Evolutionary conservation across 1,140 invertebrate genomes (phyloP).

Genomic region (Nephila pilipes): DNA sequence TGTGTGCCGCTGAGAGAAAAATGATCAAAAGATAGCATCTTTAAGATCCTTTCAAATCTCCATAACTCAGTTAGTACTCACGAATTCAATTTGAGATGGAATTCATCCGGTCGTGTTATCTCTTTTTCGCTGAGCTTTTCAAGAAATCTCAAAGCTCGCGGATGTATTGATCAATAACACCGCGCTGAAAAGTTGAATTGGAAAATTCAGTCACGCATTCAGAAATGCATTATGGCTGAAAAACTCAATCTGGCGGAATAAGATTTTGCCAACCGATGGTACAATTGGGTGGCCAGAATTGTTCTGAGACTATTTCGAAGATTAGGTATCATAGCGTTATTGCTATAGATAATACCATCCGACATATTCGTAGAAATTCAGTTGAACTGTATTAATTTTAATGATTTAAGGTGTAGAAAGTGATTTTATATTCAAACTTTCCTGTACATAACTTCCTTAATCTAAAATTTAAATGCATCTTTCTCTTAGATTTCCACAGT

Average conservation of each 20-base stretch:
- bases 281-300: no score
- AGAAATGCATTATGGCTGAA: neutral
- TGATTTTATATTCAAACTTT: no score
- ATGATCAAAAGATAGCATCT: neutral
- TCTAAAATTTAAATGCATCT: no score
- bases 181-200: neutral
- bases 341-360: no score
- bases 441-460: no score
- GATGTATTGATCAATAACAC: neutral
- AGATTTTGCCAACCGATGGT: neutral
- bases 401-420: no score
- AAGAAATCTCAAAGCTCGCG: neutral
- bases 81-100: neutral
- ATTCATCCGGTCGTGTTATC: neutral
- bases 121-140: neutral
- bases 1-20: neutral
- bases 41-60: neutral
- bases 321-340: no score
- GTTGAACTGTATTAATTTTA: no score
- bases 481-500: no score
- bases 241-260: neutral
- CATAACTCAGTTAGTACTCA: neutral
- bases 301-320: no score
- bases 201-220: neutral
- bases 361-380: no score